Evolutionary conservation across 2,888 invertebrate genomes (phyloP).

Genomic region (Silvanus unidentatus): DNA sequence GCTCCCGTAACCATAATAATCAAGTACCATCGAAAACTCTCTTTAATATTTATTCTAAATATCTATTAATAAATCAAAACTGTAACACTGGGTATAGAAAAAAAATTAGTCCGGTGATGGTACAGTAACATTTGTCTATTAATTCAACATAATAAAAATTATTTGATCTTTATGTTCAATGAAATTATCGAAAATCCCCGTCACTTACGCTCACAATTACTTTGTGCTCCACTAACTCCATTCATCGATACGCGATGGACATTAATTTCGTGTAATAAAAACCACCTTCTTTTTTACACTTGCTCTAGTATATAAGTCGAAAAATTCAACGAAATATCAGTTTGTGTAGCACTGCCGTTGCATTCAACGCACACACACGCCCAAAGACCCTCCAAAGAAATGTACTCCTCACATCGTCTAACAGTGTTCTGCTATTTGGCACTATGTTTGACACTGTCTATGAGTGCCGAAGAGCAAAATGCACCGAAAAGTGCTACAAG

Average conservation of each 20-base stretch:
- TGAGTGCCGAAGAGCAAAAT: too few species aligned
- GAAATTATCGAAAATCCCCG: conserved; percentile 32
- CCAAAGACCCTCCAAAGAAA: background rate
- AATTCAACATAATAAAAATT: conserved; percentile 9
- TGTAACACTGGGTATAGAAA: too few species aligned
- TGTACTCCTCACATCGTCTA: too few species aligned
- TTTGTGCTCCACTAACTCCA: conserved; percentile 47
- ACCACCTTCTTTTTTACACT: conserved; percentile 21
- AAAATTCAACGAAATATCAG: conserved; percentile 6
- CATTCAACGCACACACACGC: background rate
- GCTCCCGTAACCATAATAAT: too few species aligned
- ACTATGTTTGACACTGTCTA: too few species aligned
- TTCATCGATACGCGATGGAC: conserved; percentile 27
- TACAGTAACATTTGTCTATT: conserved; percentile 13
- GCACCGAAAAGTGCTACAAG: background rate
- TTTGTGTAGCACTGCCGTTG: background rate
- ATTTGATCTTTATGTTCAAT: conserved; percentile 23
- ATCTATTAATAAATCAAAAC: too few species aligned
- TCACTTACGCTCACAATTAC: conserved; percentile 40
- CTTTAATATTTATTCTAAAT: too few species aligned
- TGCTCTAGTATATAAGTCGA: conserved; percentile 23
- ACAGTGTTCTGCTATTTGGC: too few species aligned
- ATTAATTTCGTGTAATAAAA: conserved; percentile 26
- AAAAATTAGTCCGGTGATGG: conserved; percentile 28
- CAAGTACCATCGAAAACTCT: too few species aligned